Base-by-base conservation (phyloP, 1,140 invertebrate genomes). In the Aplysia californica region DNA sequence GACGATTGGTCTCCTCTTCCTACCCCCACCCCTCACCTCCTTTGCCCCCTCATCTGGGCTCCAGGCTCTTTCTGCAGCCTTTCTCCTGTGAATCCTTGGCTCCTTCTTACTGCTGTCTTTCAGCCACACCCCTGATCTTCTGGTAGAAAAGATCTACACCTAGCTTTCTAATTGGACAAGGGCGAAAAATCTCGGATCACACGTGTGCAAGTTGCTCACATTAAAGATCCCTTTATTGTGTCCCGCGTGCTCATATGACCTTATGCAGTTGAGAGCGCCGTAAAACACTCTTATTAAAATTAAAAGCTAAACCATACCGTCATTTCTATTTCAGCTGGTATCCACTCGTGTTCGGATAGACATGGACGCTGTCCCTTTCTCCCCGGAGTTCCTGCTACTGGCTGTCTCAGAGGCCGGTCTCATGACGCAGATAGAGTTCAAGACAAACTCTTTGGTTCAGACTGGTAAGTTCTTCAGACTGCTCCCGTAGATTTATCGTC, bases 381-480 rank as follows among this genome's bases (percentile, higher is more conserved):
- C 31, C 10, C 72, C 72, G 1, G 59, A 75, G 61, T 65, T 75
- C 31, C 20, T 44, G n/a, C 61, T 75, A 26, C 6, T 59, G 23
- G 72, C 72, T 3, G 61, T 75, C 2, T 20, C 36, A 26, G 59
- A 75, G 41, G 29, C 31, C 26, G 72, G 72, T 4, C 1, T 65
- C 6, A 66, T 75, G 1, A 61, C 72, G 0, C 5, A 66, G 38
- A 29, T 20, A 0, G 31, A 44, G 15, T 44, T 75, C 61, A 75
- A 65, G 26, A 21, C 72, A 10, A 35, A 65, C 2, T 50, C 72
- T 33, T 10, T 64, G 3, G 15, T n/a, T 18, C 5, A 26, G 21
- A 31, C 18, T 44, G 41, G 72, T 65, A 75, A 55, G 59, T 50
- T n/a, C n/a, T n/a, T n/a, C n/a, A n/a, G n/a, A n/a, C n/a, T n/a